Conservation (phyloP, 2,113 vertebrate species). For the Meriones unguiculatus region DNA sequence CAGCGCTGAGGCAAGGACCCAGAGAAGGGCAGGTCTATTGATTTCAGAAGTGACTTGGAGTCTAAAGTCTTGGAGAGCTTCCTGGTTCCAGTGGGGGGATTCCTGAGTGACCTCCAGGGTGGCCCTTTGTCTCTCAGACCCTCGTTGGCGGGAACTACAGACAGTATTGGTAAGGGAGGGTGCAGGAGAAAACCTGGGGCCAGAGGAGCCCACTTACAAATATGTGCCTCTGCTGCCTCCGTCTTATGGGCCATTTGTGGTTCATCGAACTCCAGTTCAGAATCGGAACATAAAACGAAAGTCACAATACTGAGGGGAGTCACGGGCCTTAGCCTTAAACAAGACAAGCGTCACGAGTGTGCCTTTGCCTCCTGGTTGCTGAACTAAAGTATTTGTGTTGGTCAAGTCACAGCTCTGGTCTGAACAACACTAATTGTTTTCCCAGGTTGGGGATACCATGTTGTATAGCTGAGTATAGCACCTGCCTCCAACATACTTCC, state of each 20-base stretch:
- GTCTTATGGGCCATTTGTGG: not conserved
- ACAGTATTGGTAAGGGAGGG: not conserved
- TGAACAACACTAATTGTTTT: not conserved
- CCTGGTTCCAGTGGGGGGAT: constrained; percentile 44
- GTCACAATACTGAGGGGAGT: not conserved
- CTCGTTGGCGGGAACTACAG: not conserved
- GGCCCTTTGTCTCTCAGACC: not conserved
- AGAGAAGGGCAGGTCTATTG: not conserved
- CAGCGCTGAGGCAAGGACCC: not conserved
- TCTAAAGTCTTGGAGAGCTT: constrained; percentile 54
- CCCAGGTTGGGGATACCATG: not conserved
- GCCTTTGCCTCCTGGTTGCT: not conserved
- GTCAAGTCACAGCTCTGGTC: constrained; percentile 18
- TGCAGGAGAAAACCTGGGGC: not conserved
- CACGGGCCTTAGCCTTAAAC: not conserved
- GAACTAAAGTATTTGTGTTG: constrained; percentile 4
- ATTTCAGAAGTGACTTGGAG: constrained; percentile 44
- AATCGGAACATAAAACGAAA: constrained; percentile 28
- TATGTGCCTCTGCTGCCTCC: not conserved
- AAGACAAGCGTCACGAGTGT: not conserved
- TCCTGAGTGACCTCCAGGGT: constrained; percentile 62
- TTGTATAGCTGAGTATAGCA: not conserved
- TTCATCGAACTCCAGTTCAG: not conserved
- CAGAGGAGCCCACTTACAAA: not conserved
- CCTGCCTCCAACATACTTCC: not conserved